Conservation (phyloP, 2,113 vertebrate genomes). For the Lichenostomus cassidix region DNA sequence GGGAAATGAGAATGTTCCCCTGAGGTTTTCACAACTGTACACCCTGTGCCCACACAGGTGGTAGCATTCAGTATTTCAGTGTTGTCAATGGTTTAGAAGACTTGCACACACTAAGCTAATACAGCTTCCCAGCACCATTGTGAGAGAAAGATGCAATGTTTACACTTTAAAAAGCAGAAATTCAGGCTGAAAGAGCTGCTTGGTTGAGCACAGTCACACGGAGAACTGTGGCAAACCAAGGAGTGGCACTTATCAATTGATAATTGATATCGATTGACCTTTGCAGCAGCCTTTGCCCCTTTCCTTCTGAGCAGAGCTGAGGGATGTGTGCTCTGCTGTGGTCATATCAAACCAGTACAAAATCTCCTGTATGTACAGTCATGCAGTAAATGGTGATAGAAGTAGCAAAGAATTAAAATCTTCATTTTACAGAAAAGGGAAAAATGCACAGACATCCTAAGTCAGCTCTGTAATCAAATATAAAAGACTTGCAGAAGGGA, state of each 20-base stretch:
- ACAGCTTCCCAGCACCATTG: background rate
- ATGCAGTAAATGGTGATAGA: background rate
- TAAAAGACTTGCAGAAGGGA: background rate
- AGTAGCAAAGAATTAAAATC: background rate
- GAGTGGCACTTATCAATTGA: background rate
- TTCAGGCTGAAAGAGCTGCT: background rate
- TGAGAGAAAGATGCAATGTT: background rate
- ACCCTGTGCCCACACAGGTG: too few species aligned
- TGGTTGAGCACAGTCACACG: background rate
- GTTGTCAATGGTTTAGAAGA: background rate
- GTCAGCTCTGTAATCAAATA: background rate
- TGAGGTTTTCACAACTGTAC: background rate
- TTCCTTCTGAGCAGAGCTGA: background rate
- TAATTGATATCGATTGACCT: too few species aligned
- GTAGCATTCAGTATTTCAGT: background rate
- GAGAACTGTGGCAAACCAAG: background rate
- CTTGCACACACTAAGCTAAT: background rate
- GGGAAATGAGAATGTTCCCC: background rate
- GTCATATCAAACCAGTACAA: background rate
- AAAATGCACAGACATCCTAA: background rate
- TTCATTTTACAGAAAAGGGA: background rate
- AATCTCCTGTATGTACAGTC: background rate
- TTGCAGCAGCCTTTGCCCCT: background rate
- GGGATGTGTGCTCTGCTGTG: background rate
- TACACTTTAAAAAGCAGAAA: background rate